A percentile compares a stretch with the other conserved stretches of the same genome.
These are phyloP conservation scores for Apamea sordens DNA, from an alignment of 2,888 invertebrate species.

Conservation along the genomic window DNA sequence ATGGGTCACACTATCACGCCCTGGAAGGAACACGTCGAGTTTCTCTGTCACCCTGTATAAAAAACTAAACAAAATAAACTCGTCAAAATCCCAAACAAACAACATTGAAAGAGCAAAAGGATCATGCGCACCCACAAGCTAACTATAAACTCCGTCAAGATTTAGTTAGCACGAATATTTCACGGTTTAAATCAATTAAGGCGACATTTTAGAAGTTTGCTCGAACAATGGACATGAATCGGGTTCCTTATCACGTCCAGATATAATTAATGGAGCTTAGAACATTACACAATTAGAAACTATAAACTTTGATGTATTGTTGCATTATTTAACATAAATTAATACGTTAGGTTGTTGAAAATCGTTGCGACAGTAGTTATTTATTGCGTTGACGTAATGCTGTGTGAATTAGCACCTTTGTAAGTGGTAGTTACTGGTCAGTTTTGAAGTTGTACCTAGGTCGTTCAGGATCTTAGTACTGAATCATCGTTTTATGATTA, in stretches of 20 bases:
- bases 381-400: conserved; percentile 58
- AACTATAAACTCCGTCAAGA: conserved; percentile 41
- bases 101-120: neutral
- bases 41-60: too few species aligned
- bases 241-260: conserved; percentile 72
- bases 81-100: neutral
- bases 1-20: too few species aligned
- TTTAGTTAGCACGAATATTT: conserved; percentile 60
- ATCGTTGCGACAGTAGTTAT: conserved; percentile 59
- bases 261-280: conserved; percentile 76
- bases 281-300: conserved; percentile 73
- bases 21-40: too few species aligned
- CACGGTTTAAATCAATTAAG: conserved; percentile 73
- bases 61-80: neutral
- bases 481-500: too few species aligned
- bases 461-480: neutral
- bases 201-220: conserved; percentile 72
- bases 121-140: conserved; percentile 21
- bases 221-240: conserved; percentile 74
- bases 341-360: conserved; percentile 62
- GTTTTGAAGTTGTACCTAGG: neutral
- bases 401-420: conserved; percentile 43
- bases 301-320: conserved; percentile 67
- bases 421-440: conserved; percentile 30
- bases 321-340: conserved; percentile 67